Base-by-base conservation (phyloP, 2,797 vertebrate genomes). In the Tangara arthus region DNA sequence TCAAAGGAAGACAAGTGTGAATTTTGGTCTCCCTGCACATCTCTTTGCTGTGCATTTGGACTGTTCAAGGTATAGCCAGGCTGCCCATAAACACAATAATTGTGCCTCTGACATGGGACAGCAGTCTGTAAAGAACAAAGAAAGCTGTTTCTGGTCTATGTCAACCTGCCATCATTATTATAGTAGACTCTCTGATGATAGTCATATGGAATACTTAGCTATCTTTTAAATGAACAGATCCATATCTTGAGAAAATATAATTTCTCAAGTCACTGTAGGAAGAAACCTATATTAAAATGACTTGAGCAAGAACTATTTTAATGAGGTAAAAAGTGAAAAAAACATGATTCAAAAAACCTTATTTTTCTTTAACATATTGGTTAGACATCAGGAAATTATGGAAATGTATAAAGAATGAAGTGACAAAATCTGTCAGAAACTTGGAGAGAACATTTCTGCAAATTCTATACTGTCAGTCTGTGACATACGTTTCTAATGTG, bases 261-360 rank as follows among this genome's bases (percentile, higher is more conserved):
- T 73, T 81, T 50, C 11, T 23, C 34, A 83, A 65, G 20, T 5
- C 15, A 12, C 4, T 21, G 2, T 57, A 37, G 30, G 32, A 82
- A 77, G 11, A 77, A 88, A 73, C 8, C 1, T 15, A 7, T 46
- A 4, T 7, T 35, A 24, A 78, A 57, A 44, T 21, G 2, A 44
- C 6, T 42, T 85, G 2, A 68, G 46, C 2, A 53, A 61, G 28
- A 84, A 78, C 34, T 19, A 41, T 52, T 47, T 75, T 64, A 84
- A 47, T 64, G 32, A 75, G 6, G 4, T n/a, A 13, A 75, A 73
- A 11, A 52, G 4, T 34, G 27, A 50, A 23, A 17, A 82, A 35
- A 34, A 35, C 9, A 16, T 8, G 0, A 26, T 52, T 61, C 0
- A 41, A 72, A 80, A 15, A 22, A 22, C 3, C 2, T 17, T 49